phyloP scores from a whole-genome alignment of 2,797 vertebrate genomes.

The Tarsius wallacei region DNA sequence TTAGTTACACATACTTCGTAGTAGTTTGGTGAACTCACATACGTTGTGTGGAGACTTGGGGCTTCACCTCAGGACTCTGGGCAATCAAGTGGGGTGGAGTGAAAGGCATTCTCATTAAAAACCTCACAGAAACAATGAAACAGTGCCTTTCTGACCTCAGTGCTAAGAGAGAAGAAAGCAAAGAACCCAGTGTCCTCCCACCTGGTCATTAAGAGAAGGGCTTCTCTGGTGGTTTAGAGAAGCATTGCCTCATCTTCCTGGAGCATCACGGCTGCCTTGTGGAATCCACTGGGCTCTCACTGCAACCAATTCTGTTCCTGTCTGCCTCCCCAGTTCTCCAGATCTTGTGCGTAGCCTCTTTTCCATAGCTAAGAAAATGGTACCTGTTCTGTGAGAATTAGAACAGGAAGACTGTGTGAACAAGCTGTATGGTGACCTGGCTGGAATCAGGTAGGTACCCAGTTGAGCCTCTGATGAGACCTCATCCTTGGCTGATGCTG shows the following conservation, averaged over 20 bases:
- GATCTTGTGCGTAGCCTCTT: background rate
- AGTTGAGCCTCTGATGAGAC: background rate
- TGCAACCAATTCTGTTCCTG: background rate
- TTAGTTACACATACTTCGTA: background rate
- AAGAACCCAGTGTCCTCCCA: background rate
- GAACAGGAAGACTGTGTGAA: background rate
- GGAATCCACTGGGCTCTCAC: background rate
- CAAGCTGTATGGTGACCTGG: background rate
- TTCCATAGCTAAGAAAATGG: background rate
- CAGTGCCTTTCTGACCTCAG: background rate
- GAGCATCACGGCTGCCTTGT: background rate
- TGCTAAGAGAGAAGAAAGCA: background rate
- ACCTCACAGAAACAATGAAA: background rate
- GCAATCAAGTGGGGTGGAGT: background rate
- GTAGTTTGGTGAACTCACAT: too few species aligned
- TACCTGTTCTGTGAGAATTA: background rate
- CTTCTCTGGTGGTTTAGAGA: background rate
- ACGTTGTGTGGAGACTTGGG: fast-evolving
- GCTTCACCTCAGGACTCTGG: background rate
- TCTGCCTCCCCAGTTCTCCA: background rate
- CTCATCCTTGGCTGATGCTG: too few species aligned
- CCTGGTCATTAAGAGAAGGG: background rate
- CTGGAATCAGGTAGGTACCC: background rate
- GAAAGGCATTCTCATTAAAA: background rate
- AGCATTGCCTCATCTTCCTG: fast-evolving